phyloP scores from a whole-genome alignment of 2,888 invertebrate genomes.

The Drosophila melanosoma region DNA sequence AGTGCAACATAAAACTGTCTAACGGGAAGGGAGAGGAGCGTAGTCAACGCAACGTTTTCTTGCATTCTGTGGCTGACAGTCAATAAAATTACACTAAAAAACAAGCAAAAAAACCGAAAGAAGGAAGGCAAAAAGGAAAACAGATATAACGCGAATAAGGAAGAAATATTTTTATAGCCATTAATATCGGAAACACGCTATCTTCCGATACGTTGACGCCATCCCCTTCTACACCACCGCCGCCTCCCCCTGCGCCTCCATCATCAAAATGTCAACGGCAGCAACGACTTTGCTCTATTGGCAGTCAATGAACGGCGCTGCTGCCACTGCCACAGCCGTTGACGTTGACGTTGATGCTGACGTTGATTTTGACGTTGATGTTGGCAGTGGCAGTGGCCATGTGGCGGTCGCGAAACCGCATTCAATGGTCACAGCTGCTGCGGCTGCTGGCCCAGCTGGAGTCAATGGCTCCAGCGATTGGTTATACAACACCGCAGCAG shows the following conservation, averaged over 20 bases:
- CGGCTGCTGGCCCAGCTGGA: conserved; percentile 4
- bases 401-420: conserved; percentile 22
- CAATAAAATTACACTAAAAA: conserved; percentile 10
- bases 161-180: conserved; percentile 34
- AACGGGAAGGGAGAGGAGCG: not conserved
- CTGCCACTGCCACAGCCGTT: not conserved
- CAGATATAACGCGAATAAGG: conserved; percentile 26
- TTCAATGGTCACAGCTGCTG: conserved; percentile 6
- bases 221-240: not conserved
- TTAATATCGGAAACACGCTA: conserved; percentile 11
- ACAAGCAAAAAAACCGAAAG: not conserved
- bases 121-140: not conserved
- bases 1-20: conserved; percentile 15
- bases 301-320: conserved; percentile 65
- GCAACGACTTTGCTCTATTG: conserved; percentile 67
- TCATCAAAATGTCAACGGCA: conserved; percentile 62
- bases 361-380: conserved; percentile 1
- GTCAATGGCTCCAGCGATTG: conserved; percentile 7
- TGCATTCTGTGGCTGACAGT: not conserved
- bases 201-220: not conserved
- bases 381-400: conserved; percentile 8
- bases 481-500: not conserved
- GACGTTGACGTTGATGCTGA: conserved; percentile 1
- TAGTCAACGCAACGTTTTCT: not conserved
- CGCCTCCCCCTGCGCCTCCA: not conserved